Base-by-base conservation (phyloP, 64 coral and sea anemone genomes). In the Porites australiensis region DNA sequence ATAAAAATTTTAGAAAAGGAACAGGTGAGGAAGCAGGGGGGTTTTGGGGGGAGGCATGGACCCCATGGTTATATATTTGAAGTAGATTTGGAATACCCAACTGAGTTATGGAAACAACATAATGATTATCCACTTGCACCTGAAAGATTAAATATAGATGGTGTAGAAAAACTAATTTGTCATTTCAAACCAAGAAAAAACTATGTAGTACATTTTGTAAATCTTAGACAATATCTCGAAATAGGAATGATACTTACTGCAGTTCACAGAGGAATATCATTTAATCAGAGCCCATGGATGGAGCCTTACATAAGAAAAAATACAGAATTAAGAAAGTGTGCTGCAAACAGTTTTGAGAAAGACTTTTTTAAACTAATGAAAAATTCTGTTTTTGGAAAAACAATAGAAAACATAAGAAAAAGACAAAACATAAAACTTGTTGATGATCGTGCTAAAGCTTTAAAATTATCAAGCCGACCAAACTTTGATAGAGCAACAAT, bases 51-150 rank as follows among this genome's bases (percentile, higher is more conserved):
- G 37, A 69, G n/a, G 0, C 70, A 14, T 1, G 50, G 6, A 71
- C 23, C 44, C 75, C n/a, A n/a, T n/a, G n/a, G n/a, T 13, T 90
- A 60, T 72, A 72, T 90, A 10, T 49, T 90, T 55, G 89, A 90
- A 18, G 89, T 90, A 14, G 89, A 90, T 44, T 5, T 90, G 4
- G 76, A 79, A 1, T 82, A 82, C 51, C 75, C 89, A 13, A 3
- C 5, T 6, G 19, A 72, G 3, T 27, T 90, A 11, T 77, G 82
- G 69, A 15, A 90, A 52, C 9, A 55, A 2, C 76, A 81, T 53
- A 82, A 90, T 52, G 77, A 90, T 12, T 90, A 69, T 71, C 88
- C 88, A n/a, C 45, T 66, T 2, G 75, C 76, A 4, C 88, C 88
- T 4, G 75, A 90, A 55, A 65, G 75, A 7, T 2, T 81, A 2